Conservation (phyloP, 2,888 invertebrate genomes). For the Chrysina gloriosa region DNA sequence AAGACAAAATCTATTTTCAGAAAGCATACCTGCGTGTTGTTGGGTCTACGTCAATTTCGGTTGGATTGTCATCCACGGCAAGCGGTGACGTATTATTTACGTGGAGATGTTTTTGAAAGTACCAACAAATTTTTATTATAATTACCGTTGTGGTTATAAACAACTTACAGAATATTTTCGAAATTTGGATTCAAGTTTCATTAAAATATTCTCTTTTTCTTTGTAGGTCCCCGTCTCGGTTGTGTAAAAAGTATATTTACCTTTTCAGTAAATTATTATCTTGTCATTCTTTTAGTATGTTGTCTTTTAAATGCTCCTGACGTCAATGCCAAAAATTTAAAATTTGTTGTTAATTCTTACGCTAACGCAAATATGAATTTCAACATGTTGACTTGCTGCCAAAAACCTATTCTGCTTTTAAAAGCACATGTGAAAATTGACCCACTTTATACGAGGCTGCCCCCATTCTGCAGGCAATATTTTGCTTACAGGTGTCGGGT, state of each 20-base stretch:
- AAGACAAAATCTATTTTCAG: constrained; percentile 24
- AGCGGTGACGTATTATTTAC: constrained; percentile 27
- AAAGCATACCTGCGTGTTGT: not conserved
- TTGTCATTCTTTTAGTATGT: too few relatives aligned
- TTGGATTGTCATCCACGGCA: constrained; percentile 11
- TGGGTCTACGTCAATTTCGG: constrained; percentile 16
- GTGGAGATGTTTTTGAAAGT: not conserved
- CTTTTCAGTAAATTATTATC: too few relatives aligned
- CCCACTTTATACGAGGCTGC: constrained; percentile 1
- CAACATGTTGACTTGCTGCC: constrained; percentile 7
- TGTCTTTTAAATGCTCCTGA: too few relatives aligned
- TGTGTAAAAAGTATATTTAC: too few relatives aligned
- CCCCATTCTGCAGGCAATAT: not conserved
- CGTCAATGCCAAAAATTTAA: too few relatives aligned
- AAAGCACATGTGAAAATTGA: constrained; percentile 24
- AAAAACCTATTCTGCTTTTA: constrained; percentile 10
- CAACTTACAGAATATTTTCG: too few relatives aligned
- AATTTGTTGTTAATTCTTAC: not conserved
- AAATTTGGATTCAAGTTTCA: too few relatives aligned
- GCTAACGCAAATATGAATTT: constrained; percentile 2
- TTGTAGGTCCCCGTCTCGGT: too few relatives aligned
- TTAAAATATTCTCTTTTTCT: too few relatives aligned
- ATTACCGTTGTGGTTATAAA: too few relatives aligned
- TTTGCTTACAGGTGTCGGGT: not conserved
- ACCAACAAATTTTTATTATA: too few relatives aligned